These are phyloP conservation scores for Polypedilum vanderplanki DNA, from an alignment of 1,140 invertebrate species.

Conservation along the genomic window DNA sequence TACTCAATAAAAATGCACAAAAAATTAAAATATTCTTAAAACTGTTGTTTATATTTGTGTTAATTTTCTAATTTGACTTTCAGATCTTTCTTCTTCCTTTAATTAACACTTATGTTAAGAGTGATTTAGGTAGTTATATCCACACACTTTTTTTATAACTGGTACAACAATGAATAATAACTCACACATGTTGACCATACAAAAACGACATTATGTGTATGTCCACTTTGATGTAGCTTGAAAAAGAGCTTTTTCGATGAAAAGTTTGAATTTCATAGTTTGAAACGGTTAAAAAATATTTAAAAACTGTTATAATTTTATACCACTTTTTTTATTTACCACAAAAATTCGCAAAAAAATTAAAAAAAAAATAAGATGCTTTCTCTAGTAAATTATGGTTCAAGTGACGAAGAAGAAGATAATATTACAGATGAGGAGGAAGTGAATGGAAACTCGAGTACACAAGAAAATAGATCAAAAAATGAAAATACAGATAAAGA, in stretches of 20 bases:
- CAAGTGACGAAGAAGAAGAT: background rate
- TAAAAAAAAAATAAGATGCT: background rate
- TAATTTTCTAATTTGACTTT: background rate
- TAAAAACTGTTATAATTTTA: too few relatives aligned
- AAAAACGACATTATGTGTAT: too few relatives aligned
- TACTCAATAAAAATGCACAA: slow-evolving; percentile 10
- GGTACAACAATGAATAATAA: too few relatives aligned
- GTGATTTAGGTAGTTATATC: background rate
- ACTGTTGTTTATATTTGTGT: background rate
- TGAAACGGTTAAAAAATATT: too few relatives aligned
- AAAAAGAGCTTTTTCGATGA: background rate
- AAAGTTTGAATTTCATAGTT: too few relatives aligned
- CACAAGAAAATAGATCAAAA: background rate
- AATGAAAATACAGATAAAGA: background rate
- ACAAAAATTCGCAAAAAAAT: too few relatives aligned
- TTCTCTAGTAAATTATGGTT: background rate
- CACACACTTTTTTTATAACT: background rate
- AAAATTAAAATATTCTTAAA: background rate
- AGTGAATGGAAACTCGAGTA: background rate
- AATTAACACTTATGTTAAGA: background rate
- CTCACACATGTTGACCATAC: too few relatives aligned
- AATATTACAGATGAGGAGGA: slow-evolving; percentile 10
- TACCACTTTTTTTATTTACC: too few relatives aligned
- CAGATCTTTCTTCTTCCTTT: background rate
- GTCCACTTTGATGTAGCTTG: too few relatives aligned